Evolutionary conservation across 2,888 invertebrate genomes (phyloP).

Genomic region (Limnephilus rhombicus): DNA sequence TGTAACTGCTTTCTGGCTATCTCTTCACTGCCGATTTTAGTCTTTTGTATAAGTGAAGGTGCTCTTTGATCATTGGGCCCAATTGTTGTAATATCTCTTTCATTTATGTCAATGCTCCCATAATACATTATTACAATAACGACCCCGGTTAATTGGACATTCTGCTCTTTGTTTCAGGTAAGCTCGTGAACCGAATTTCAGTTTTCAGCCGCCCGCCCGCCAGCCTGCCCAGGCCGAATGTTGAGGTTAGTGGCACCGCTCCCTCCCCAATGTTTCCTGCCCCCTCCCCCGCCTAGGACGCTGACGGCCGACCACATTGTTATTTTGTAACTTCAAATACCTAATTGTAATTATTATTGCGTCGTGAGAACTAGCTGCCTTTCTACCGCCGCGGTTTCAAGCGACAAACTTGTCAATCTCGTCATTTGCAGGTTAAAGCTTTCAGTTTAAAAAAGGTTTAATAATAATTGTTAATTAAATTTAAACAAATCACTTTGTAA

Average conservation of each 20-base stretch:
- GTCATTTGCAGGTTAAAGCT: not conserved
- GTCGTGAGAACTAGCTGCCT: not conserved
- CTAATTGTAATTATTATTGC: not conserved
- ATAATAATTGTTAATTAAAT: too few relatives aligned
- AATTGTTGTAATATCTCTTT: not conserved
- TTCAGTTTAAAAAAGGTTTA: too few relatives aligned
- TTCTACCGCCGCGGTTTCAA: not conserved
- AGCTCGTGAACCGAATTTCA: not conserved
- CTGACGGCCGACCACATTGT: not conserved
- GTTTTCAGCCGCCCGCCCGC: not conserved
- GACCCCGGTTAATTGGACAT: not conserved
- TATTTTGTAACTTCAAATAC: not conserved
- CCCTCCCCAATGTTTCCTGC: not conserved
- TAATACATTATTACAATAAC: not conserved
- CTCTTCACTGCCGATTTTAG: too few relatives aligned
- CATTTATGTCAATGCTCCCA: not conserved
- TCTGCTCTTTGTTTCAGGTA: slow-evolving; percentile 19
- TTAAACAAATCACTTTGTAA: too few relatives aligned
- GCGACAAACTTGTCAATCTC: not conserved
- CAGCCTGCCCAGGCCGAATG: not conserved
- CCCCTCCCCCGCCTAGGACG: not conserved
- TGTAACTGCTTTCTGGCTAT: too few relatives aligned
- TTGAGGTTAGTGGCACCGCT: not conserved
- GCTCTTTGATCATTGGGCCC: not conserved
- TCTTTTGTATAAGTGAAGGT: not conserved